Base-by-base conservation (phyloP, 2,888 invertebrate species). In the Apotomis turbidana region DNA sequence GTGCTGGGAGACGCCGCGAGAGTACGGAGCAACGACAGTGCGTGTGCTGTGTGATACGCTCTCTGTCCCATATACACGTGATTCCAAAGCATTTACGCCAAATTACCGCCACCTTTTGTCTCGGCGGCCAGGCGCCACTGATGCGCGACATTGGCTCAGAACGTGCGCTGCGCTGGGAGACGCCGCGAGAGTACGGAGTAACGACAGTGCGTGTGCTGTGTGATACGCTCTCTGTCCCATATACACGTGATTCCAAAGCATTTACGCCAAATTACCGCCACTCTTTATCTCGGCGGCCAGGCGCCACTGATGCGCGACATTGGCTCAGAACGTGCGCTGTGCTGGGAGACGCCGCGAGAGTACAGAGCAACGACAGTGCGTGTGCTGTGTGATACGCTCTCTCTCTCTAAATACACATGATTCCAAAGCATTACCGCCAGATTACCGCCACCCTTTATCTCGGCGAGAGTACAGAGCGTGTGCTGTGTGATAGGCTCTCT, bases 81-180 rank as follows among this genome's bases (percentile, higher is more conserved):
- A 55, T 63, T 66, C 70, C 71, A 67, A 64, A 67, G 66, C 55
- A 64, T 61, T 69, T 36, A 60, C 68, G 57, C 68, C 61, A 74
- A 51, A 74, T 74, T 76, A 75, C 66, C 69, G 72, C 54, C 68
- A 74, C 76, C 74, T 74, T 76, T 76, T 78, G 77, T 77, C 78
- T 68, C 58, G 52, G 38, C 63, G 74, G 67, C 55, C 75, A 74
- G 66, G 60, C 71, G 70, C 72, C 76, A 67, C 71, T 74, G 74
- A 67, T 72, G 74, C 76, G 72, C 71, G 71, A 62, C 76, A 72
- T 68, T 69, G 75, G 75, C 55, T 72, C 59, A 9, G 49, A 12
- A n/a, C 61, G 41, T 54, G 27, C 67, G 58, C 13, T 9, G 41
- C 5, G 15, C 13, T 13, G 58, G 13, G 70, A 61, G 49, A 27